Percentiles rank a stretch among this genome's conserved stretches.
phyloP scores from a whole-genome alignment of 2,113 vertebrate genomes.

The Typhlomys cinereus region DNA sequence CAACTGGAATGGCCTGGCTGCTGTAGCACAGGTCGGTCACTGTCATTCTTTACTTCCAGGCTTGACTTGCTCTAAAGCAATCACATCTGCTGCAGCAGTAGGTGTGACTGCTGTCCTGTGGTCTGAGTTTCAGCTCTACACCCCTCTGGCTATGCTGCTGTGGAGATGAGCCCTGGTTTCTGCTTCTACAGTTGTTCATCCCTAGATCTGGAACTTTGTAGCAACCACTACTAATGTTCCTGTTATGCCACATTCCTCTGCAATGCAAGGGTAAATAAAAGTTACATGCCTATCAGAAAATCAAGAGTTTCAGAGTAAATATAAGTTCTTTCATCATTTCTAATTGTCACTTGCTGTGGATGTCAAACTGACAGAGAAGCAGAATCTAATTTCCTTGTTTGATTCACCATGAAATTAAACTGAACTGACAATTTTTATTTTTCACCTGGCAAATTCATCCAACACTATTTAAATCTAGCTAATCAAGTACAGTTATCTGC shows the following conservation, averaged over 20 bases:
- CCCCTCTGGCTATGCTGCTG: neutral
- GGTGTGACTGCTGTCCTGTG: slow-evolving; percentile 27
- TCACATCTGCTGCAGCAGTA: slow-evolving; percentile 55
- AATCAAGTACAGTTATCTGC: slow-evolving; percentile 88
- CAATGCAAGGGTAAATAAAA: slow-evolving; percentile 82
- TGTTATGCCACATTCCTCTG: slow-evolving; percentile 57
- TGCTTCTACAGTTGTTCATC: neutral
- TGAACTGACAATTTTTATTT: slow-evolving; percentile 90
- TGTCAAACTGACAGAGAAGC: slow-evolving; percentile 87
- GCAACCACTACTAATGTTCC: slow-evolving; percentile 62
- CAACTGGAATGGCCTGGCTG: slow-evolving; percentile 62
- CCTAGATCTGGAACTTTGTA: slow-evolving; percentile 45
- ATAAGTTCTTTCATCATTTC: slow-evolving; percentile 83
- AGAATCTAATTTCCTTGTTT: slow-evolving; percentile 92
- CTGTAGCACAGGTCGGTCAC: slow-evolving; percentile 27
- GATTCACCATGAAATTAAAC: slow-evolving; percentile 92
- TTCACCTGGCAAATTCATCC: slow-evolving; percentile 87
- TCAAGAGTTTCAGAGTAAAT: slow-evolving; percentile 82
- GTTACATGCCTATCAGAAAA: slow-evolving; percentile 76
- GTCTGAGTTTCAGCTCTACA: slow-evolving; percentile 61
- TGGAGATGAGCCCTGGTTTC: slow-evolving; percentile 23
- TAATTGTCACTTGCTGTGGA: slow-evolving; percentile 87
- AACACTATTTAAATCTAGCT: slow-evolving; percentile 88
- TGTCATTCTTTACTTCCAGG: slow-evolving; percentile 64
- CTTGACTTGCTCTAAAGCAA: slow-evolving; percentile 68